A percentile compares a stretch with the other conserved stretches of the same genome.
phyloP scores from a whole-genome alignment of 2,888 invertebrate species.

The Beris morrisii region DNA sequence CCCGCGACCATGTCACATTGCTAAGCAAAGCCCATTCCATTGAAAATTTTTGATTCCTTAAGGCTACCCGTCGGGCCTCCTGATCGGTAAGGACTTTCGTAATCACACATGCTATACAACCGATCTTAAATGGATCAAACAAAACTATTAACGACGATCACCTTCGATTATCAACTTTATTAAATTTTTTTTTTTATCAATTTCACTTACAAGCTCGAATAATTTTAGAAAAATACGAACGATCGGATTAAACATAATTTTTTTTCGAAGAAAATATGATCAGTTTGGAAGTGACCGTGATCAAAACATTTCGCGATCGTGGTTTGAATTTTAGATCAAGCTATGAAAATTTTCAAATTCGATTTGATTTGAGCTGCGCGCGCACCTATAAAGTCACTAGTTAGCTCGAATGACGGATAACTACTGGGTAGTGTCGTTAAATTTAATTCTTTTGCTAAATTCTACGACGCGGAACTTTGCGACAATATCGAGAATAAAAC shows the following conservation, averaged over 20 bases:
- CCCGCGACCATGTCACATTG: conserved; percentile 42
- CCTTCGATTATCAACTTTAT: background rate
- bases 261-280: too few relatives aligned
- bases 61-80: conserved; percentile 40
- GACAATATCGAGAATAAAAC: too few relatives aligned
- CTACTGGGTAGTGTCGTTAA: too few relatives aligned
- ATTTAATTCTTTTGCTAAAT: too few relatives aligned
- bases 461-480: too few relatives aligned
- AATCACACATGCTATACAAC: conserved; percentile 42
- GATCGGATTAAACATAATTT: conserved; percentile 37
- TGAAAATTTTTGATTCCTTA: conserved; percentile 42
- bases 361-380: too few relatives aligned
- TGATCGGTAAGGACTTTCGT: conserved; percentile 41
- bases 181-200: conserved; percentile 5
- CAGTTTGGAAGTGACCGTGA: too few relatives aligned
- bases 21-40: conserved; percentile 41
- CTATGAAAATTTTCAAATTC: too few relatives aligned
- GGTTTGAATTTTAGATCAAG: too few relatives aligned
- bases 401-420: too few relatives aligned
- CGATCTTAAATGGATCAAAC: conserved; percentile 36
- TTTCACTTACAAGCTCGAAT: conserved; percentile 41
- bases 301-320: too few relatives aligned
- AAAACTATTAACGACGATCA: background rate
- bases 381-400: too few relatives aligned
- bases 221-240: conserved; percentile 39